Base-by-base conservation (phyloP, 2,113 vertebrate genomes). In the Sprattus sprattus region DNA sequence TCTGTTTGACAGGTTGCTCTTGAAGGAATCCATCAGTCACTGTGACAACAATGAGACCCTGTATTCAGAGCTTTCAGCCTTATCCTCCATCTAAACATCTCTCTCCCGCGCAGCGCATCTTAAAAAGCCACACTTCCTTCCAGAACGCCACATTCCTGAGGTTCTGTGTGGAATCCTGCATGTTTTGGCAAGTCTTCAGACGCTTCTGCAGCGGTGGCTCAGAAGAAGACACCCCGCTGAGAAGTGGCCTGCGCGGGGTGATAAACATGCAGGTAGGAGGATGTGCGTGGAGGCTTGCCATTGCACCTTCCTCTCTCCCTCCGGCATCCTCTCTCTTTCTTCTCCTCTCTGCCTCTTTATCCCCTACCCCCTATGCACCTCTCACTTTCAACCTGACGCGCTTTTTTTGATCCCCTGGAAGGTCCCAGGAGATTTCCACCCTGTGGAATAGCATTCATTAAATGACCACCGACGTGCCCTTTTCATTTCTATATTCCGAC, bases 21-120 rank as follows among this genome's bases (percentile, higher is more conserved):
- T 6, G 0, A 52, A 89, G 89, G 90, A 87, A 93, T 94, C 90
- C 80, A 90, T 93, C 92, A 93, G 92, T 91, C 92, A 89, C 54
- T 32, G 45, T 85, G 84, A 44, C 88, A 84, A 78, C 44, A 75
- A 86, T 84, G 86, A 88, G 87, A 84, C 39, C 64, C 11, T 78
- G 13, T 78, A 32, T 78, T 11, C 57, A 45, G n/a, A 49, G 44
- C 45, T 85, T 85, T 78, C 47, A 54, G 75, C 75, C 71, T 78
- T 78, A 81, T 60, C 28, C 71, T 57, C 52, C 49, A 52, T 78
- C 50, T 16, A 54, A 32, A 18, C 39, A 32, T 83, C 28, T 28
- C 71, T 78, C 71, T 78, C 71, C 44, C 28, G 39, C 39, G 39
- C 2, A 28, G 28, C 13, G 15, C 8, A 8, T 3, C 57, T 71